phyloP scores from a whole-genome alignment of 2,113 vertebrate species.

The Sciurus niger region DNA sequence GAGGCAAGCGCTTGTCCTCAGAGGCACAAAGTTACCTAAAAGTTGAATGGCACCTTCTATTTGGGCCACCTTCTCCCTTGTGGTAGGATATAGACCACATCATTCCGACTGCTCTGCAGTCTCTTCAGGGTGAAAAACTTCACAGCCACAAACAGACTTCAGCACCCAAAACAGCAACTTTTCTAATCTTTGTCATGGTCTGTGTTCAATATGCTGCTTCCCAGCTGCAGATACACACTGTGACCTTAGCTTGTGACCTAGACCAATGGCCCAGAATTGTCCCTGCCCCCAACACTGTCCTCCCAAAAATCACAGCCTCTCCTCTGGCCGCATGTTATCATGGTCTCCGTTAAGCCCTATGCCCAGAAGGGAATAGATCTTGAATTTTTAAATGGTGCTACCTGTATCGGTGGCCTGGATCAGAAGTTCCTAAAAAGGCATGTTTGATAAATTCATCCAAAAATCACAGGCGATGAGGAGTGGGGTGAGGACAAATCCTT shows the following conservation, averaged over 20 bases:
- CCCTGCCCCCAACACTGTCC: neutral
- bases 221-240: neutral
- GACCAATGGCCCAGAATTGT: slow-evolving; percentile 54
- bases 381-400: slow-evolving; percentile 77
- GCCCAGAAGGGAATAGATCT: slow-evolving; percentile 49
- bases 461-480: slow-evolving; percentile 72
- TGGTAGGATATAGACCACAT: neutral
- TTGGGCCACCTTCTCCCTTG: neutral
- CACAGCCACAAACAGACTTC: neutral
- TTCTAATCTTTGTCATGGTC: neutral
- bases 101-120: no score
- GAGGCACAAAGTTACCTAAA: neutral
- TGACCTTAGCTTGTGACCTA: neutral
- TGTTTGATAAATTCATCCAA: slow-evolving; percentile 78
- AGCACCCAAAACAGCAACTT: neutral
- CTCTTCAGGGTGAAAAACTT: neutral
- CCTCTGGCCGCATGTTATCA: neutral
- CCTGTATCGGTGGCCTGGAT: slow-evolving; percentile 29
- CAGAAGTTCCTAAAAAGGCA: slow-evolving; percentile 69
- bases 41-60: neutral
- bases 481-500: slow-evolving; percentile 73
- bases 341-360: neutral
- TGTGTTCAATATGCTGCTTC: neutral
- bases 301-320: neutral
- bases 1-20: neutral